Evolutionary conservation across 2,797 vertebrate species (phyloP).

Genomic region (Sebastes paucispinis): DNA sequence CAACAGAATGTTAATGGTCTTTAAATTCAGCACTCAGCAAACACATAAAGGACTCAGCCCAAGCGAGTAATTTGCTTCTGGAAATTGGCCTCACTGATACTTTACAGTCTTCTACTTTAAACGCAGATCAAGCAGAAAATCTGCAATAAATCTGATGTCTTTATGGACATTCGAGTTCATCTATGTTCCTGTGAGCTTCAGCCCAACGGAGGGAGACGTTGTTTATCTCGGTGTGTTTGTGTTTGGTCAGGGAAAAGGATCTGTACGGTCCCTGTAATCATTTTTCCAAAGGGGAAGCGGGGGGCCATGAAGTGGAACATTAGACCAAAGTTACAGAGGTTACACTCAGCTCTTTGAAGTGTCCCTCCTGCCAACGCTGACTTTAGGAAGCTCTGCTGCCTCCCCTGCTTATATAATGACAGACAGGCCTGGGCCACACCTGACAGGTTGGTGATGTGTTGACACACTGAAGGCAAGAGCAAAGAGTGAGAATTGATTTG

Average conservation of each 20-base stretch:
- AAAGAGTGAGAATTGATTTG: neutral
- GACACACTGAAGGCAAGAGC: neutral
- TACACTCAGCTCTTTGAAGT: slow-evolving; percentile 31
- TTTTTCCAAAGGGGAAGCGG: slow-evolving; percentile 17
- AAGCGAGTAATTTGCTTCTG: slow-evolving; percentile 66
- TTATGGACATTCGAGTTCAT: slow-evolving; percentile 53
- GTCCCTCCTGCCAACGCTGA: slow-evolving; percentile 13
- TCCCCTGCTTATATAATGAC: neutral
- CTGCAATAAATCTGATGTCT: slow-evolving; percentile 63
- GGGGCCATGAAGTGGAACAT: slow-evolving; percentile 47
- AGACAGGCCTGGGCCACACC: neutral
- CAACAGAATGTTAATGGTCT: slow-evolving; percentile 66
- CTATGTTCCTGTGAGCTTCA: slow-evolving; percentile 35
- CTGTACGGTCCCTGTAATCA: slow-evolving; percentile 39
- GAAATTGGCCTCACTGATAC: slow-evolving; percentile 64
- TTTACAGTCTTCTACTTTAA: slow-evolving; percentile 62
- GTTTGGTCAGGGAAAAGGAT: slow-evolving; percentile 31
- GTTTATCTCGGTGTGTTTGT: slow-evolving; percentile 39
- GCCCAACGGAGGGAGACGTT: slow-evolving; percentile 4
- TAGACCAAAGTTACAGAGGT: slow-evolving; percentile 44
- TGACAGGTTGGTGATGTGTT: neutral
- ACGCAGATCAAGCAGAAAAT: slow-evolving; percentile 72
- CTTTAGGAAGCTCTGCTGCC: neutral
- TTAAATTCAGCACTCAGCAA: slow-evolving; percentile 74
- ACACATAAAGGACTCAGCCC: slow-evolving; percentile 68